Conservation (phyloP, 2,797 vertebrate genomes). For the Pelobates cultripes region DNA sequence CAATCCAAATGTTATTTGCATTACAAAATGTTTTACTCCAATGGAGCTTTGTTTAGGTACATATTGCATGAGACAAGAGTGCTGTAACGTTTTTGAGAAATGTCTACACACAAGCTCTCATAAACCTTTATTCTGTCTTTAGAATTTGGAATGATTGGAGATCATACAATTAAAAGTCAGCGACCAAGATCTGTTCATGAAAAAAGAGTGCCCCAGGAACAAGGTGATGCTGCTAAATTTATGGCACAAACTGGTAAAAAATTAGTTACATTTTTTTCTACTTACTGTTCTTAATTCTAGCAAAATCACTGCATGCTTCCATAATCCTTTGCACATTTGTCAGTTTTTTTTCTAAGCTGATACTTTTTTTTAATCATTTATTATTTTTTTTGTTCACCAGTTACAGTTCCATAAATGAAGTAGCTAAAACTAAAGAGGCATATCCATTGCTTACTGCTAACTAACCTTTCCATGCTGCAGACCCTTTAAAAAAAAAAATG, state of each 20-base stretch:
- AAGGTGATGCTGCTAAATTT: constrained; percentile 99
- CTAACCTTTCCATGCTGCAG: constrained; percentile 49
- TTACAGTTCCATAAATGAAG: constrained; percentile 84
- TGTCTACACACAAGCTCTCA: constrained; percentile 93
- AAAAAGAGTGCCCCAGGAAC: constrained; percentile 99
- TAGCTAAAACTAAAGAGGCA: constrained; percentile 71
- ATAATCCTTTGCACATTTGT: constrained; percentile 83
- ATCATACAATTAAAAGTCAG: constrained; percentile 99
- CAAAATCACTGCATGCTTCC: constrained; percentile 97
- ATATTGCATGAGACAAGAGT: constrained; percentile 79
- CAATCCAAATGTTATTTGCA: constrained; percentile 58
- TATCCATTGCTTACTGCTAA: constrained; percentile 57
- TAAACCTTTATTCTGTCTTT: constrained; percentile 99
- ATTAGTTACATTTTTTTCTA: constrained; percentile 93
- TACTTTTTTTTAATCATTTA: constrained; percentile 71
- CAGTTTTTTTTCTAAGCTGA: constrained; percentile 81
- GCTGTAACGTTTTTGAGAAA: constrained; percentile 77
- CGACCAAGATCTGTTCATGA: constrained; percentile 99
- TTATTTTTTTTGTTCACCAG: constrained; percentile 74
- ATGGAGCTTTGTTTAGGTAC: constrained; percentile 73
- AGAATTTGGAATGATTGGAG: constrained; percentile 99
- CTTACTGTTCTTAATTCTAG: constrained; percentile 87
- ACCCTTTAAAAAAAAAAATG: constrained; percentile 47
- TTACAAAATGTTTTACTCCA: constrained; percentile 65
- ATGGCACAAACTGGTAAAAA: constrained; percentile 99